Conservation (phyloP, 2,113 vertebrate genomes). For the Dasypus novemcinctus region DNA sequence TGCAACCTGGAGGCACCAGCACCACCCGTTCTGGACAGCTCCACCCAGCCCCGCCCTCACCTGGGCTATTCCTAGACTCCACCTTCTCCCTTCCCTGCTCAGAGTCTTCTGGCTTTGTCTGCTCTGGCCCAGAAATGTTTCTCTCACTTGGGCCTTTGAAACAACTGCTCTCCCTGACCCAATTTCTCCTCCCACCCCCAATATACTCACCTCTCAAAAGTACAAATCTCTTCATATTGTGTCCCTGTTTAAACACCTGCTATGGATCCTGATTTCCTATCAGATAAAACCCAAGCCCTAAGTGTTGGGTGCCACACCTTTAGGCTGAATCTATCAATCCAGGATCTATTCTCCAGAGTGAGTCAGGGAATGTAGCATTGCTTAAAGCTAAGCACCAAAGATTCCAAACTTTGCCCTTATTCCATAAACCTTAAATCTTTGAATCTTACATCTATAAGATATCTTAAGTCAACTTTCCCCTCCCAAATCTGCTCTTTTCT, state of each 20-base stretch:
- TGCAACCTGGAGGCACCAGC: constrained; percentile 49
- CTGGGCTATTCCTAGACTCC: constrained; percentile 26
- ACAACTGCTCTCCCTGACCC: neutral
- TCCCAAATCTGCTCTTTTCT: neutral
- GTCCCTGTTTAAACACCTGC: neutral
- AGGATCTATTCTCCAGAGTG: neutral
- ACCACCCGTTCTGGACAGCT: constrained; percentile 63
- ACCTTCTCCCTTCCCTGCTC: neutral
- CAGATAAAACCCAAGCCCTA: constrained; percentile 5
- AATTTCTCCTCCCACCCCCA: neutral
- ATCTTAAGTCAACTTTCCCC: neutral
- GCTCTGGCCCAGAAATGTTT: neutral
- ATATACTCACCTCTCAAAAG: neutral
- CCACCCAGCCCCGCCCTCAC: constrained; percentile 48
- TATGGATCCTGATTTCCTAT: neutral
- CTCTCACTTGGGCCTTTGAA: neutral
- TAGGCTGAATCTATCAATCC: neutral
- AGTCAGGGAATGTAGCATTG: neutral
- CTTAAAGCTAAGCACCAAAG: constrained; percentile 23
- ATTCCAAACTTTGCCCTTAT: neutral
- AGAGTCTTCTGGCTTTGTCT: neutral
- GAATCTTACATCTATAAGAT: neutral
- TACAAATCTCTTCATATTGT: neutral
- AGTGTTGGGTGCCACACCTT: neutral
- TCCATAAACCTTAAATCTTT: neutral